Base-by-base conservation (phyloP, 2,888 invertebrate species). In the Megaustenia siamemsis region DNA sequence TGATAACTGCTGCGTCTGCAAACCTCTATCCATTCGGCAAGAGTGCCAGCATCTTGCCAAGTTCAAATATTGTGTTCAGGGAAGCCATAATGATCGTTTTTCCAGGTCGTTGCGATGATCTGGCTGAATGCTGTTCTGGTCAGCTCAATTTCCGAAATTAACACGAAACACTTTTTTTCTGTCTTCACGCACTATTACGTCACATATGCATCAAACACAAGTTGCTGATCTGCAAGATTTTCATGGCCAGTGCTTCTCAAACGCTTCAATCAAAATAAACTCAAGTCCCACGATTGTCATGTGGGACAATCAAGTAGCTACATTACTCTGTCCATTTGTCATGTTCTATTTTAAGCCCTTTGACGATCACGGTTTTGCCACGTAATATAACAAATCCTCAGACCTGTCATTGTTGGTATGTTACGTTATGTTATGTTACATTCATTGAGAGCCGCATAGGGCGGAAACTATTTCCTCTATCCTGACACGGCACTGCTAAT, bases 191-290 rank as follows among this genome's bases (percentile, higher is more conserved):
- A 0, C 12, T 45, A 18, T 43, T 28, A 18, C 28, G 45, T 45
- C 12, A 8, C 6, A 45, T 5, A 1, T 10, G 45, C 45, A 45
- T 43, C 28, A 43, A 10, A 43, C 68, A 45, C 43, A 73, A 73
- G 45, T n/a, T 73, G 71, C 71, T 45, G 71, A 73, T 45, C n/a
- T 45, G 45, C n/a, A 43, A 73, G 12, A 43, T 40, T 18, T 73
- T 73, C 21, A 15, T 3, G 1, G 35, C 35, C 5, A 18, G 15
- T 28, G n/a, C 45, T 10, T 12, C 24, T 28, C n/a, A n/a, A n/a
- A n/a, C n/a, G n/a, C n/a, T n/a, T n/a, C n/a, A n/a, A n/a, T n/a
- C n/a, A n/a, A n/a, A n/a, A n/a, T n/a, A n/a, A n/a, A n/a, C n/a
- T n/a, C n/a, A n/a, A n/a, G n/a, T n/a, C n/a, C n/a, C n/a, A n/a